Evolutionary conservation across 2,888 invertebrate species (phyloP).

Genomic region (Pammene fasciana): DNA sequence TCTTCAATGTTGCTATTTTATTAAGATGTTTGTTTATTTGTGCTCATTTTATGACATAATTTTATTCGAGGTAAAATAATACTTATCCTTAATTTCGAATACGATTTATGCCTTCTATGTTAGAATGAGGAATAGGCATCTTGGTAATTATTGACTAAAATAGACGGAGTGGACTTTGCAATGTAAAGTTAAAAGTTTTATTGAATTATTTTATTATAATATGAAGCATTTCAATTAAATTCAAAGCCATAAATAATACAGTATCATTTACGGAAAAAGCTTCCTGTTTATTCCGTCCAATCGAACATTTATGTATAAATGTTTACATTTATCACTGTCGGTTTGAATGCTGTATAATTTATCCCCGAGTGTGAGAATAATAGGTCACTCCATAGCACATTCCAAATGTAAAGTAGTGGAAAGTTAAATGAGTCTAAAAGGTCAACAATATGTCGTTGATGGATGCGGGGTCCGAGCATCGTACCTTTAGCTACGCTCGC

Average conservation of each 20-base stretch:
- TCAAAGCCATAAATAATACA: conserved; percentile 29
- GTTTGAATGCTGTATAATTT: conserved; percentile 43
- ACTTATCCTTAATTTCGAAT: not conserved
- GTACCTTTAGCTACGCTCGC: conserved; percentile 49
- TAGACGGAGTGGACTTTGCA: not conserved
- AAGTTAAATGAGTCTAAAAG: conserved; percentile 45
- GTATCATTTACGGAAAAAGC: conserved; percentile 50
- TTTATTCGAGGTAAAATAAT: not conserved
- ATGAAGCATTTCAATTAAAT: not conserved
- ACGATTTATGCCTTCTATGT: not conserved
- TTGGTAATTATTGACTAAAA: not conserved
- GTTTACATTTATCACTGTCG: conserved; percentile 37
- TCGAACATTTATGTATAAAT: conserved; percentile 31
- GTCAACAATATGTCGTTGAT: conserved; percentile 54
- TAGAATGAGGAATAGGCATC: conserved; percentile 7
- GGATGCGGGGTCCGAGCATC: conserved; percentile 48
- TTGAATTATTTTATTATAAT: not conserved
- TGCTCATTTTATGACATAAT: not conserved
- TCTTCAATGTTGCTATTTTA: not conserved
- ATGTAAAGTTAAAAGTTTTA: not conserved
- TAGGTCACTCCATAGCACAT: conserved; percentile 37
- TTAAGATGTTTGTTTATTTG: not conserved
- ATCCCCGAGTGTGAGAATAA: conserved; percentile 38
- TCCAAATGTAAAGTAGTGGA: conserved; percentile 42
- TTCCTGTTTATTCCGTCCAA: conserved; percentile 55